phyloP scores from a whole-genome alignment of 2,888 invertebrate genomes.

The Atethmia centrago region DNA sequence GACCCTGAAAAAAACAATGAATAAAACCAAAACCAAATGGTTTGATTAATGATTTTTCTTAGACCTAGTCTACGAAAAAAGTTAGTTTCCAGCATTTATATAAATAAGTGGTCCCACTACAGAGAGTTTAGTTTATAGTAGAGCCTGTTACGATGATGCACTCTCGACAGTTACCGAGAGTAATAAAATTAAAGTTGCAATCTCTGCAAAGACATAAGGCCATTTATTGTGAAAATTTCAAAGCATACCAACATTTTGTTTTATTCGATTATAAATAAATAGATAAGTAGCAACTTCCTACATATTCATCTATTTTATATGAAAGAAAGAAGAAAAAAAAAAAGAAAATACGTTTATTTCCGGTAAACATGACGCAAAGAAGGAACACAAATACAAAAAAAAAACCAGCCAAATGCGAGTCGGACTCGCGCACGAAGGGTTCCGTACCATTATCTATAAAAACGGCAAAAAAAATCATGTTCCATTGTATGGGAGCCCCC shows the following conservation, averaged over 20 bases:
- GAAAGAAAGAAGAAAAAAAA: too few species aligned
- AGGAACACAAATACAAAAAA: too few species aligned
- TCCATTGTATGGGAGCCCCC: too few species aligned
- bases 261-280: too few species aligned
- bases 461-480: too few species aligned
- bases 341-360: too few species aligned
- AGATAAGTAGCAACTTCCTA: too few species aligned
- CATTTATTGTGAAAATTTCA: conserved; percentile 24
- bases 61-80: neutral
- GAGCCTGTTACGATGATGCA: conserved; percentile 11
- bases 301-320: neutral
- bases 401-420: too few species aligned
- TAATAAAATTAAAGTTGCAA: conserved; percentile 42
- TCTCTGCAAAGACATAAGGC: conserved; percentile 14
- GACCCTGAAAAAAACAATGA: neutral
- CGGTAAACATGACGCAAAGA: too few species aligned
- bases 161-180: conserved; percentile 22
- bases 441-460: too few species aligned
- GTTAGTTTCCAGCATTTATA: neutral
- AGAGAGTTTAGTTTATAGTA: conserved; percentile 29
- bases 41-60: neutral
- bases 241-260: neutral
- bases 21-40: neutral
- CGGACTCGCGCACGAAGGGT: too few species aligned
- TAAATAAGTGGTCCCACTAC: conserved; percentile 31